Base-by-base conservation (phyloP, 2,888 invertebrate genomes). In the Zelleria hepariella region DNA sequence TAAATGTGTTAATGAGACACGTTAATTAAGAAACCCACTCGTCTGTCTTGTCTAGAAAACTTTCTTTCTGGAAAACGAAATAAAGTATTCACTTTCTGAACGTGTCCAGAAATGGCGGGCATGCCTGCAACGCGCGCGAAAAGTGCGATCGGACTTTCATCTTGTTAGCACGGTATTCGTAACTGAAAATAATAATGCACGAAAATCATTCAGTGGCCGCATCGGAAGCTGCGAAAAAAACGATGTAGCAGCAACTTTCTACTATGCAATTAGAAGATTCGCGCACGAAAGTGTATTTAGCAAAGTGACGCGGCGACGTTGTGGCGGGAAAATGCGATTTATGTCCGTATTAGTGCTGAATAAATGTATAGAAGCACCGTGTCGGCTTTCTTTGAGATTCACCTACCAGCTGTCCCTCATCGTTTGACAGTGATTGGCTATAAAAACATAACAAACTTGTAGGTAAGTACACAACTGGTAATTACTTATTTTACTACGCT, bases 191-290 rank as follows among this genome's bases (percentile, higher is more conserved):
- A 62, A 47, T 56, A 68, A 67, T 66, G 78, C 75, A 84, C 82
- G 75, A 85, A 85, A 83, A 79, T 84, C 69, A 71, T 71, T 71
- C 69, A 65, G 70, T 65, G 65, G 65, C 62, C 65, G 75, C 73
- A 42, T 32, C 55, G 55, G 55, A 42, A 32, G 55, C 71, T 70
- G 72, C 70, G 63, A 63, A 71, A 58, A 52, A 51, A 42, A 23
- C 18, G 21, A 7, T 18, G n/a, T n/a, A n/a, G 42, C 42, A 69
- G 66, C 68, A 68, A 84, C 86, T 87, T 86, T 86, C 86, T 85
- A 86, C 73, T 47, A 67, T 68, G 75, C 74, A 85, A 86, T 86
- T 86, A 85, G 78, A 82, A 83, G 82, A 86, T 85, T 81, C 81
- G 77, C 76, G 79, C 86, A 87, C 86, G 86, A 85, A 81, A 86